Evolutionary conservation across 2,888 invertebrate genomes (phyloP), one percentile per base, ranked within the genome.

Genomic region (Mycalesis mineus): DNA sequence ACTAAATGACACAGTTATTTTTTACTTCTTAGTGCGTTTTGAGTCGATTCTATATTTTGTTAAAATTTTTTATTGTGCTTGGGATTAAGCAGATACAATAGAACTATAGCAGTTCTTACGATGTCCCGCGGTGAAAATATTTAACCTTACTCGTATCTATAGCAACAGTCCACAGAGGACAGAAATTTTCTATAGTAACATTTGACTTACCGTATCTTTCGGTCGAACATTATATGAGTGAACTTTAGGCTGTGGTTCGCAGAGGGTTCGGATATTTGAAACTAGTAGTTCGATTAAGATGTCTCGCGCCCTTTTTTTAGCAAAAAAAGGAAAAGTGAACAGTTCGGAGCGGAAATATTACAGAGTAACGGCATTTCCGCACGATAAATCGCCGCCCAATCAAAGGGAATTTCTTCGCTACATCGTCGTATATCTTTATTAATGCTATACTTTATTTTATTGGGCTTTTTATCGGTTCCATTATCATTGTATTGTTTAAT

Each of bases 381-480:
- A 79, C 90, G 83, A 90, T 90, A 90, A 90, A 90, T 89, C 83
- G 84, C 80, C 81, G 82, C 78, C 88, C 84, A 90, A 90, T 90
- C 90, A 89, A 88, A 88, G 83, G 85, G 84, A 83, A 76, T 22
- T 77, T 80, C 78, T 70, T 77, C 75, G 67, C 74, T 67, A 72
- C 69, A 74, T 71, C 73, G 77, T 70, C 84, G 82, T 85, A 85
- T 86, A 82, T 88, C 85, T 88, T 80, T 87, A 82, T 87, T 88
- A 88, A 84, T 86, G 81, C 78, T 80, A 80, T 82, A 84, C 85
- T 88, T 85, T 88, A 85, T 85, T 88, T 88, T 89, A 88, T 89
- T 88, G 73, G 68, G 68, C 73, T 78, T 87, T 82, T 88, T 89
- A 87, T 88, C 82, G 76, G 71, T 65, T 73, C 73, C 75, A 78